Conservation (phyloP, 2,113 vertebrate genomes). For the Neomonachus schauinslandi region DNA sequence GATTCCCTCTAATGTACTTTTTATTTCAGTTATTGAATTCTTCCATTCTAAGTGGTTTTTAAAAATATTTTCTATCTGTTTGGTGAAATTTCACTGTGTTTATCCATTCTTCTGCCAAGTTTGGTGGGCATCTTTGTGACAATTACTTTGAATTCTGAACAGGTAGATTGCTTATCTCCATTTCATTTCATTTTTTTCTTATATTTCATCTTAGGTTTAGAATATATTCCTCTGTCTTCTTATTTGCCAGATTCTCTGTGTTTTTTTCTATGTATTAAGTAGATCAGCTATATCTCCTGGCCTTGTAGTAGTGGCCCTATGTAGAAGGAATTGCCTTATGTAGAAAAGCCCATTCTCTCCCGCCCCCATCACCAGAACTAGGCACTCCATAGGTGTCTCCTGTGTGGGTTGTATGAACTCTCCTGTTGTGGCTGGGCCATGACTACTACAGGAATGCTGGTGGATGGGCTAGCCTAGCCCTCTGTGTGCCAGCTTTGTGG, state of each 20-base stretch:
- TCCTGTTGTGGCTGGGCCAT: not conserved
- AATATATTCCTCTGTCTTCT: not conserved
- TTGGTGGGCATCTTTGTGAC: not conserved
- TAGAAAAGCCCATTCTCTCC: not conserved
- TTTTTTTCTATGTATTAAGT: not conserved
- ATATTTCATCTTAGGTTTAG: not conserved
- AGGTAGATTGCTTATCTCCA: not conserved
- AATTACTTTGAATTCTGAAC: not conserved
- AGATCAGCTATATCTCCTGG: not conserved
- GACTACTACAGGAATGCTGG: not conserved
- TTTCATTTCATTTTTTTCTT: not conserved
- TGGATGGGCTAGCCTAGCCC: not conserved
- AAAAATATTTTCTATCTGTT: not conserved
- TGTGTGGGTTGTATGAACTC: not conserved
- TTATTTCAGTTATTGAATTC: not conserved
- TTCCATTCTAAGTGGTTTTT: not conserved
- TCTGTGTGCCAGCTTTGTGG: not conserved
- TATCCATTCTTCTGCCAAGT: not conserved
- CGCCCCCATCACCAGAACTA: not conserved
- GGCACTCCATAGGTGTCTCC: not conserved
- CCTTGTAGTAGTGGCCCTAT: not conserved
- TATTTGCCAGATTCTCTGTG: not conserved
- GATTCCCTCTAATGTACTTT: not conserved
- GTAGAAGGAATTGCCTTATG: not conserved
- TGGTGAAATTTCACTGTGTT: not conserved